Conservation (phyloP, 2,113 vertebrate genomes). For the Tinamus guttatus region DNA sequence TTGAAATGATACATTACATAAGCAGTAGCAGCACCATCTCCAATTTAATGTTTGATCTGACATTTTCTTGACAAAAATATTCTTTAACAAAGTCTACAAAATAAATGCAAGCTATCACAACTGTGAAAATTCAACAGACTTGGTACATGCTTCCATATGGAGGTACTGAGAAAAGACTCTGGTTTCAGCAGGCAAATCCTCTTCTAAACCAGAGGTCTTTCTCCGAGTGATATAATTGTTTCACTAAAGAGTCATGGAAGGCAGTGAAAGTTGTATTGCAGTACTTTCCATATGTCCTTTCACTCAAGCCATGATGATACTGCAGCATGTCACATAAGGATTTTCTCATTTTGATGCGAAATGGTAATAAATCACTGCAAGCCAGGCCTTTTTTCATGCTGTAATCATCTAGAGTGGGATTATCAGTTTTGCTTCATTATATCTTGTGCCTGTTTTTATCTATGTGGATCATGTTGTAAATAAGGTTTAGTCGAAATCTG, state of each 20-base stretch:
- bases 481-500: not conserved
- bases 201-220: not conserved
- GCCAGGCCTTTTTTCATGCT: not conserved
- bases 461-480: not conserved
- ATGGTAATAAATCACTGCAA: not conserved
- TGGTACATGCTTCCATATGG: not conserved
- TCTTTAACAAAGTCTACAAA: not conserved
- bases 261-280: not conserved
- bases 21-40: not conserved
- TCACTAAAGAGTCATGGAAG: not conserved
- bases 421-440: not conserved
- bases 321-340: not conserved
- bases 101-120: not conserved
- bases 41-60: not conserved
- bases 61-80: not conserved
- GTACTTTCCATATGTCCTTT: not conserved
- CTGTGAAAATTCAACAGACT: not conserved
- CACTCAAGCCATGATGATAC: not conserved
- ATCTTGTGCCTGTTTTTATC: not conserved
- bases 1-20: not conserved
- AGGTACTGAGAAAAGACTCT: not conserved
- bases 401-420: not conserved
- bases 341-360: not conserved
- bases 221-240: not conserved
- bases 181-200: not conserved